A percentile compares a stretch with the other conserved stretches of the same genome.
Evolutionary conservation across 2,113 vertebrate genomes (phyloP).

Genomic region (Micronycteris hirsuta): DNA sequence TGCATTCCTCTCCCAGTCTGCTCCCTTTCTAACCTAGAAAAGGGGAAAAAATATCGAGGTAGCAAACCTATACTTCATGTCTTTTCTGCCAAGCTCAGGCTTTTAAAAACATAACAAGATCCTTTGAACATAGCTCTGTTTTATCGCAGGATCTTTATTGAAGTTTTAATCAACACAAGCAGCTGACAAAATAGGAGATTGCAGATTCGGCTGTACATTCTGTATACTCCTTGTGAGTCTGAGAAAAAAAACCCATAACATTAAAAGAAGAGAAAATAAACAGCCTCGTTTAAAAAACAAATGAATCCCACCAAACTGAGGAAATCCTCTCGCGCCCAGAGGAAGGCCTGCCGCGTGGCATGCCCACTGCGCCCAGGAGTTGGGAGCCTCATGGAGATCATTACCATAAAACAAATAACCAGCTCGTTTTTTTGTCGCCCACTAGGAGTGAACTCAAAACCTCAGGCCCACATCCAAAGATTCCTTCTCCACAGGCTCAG

Average conservation of each 20-base stretch:
- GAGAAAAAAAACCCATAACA: constrained; percentile 57
- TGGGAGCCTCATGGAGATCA: not conserved
- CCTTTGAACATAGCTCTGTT: constrained; percentile 76
- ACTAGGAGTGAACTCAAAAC: constrained; percentile 54
- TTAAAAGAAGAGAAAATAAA: constrained; percentile 77
- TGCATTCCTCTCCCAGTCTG: not conserved
- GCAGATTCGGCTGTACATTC: constrained; percentile 64
- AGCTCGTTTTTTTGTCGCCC: constrained; percentile 44
- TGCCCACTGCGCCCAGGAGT: not conserved
- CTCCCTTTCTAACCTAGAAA: constrained; percentile 5
- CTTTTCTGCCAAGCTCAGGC: constrained; percentile 68
- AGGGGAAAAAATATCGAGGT: constrained; percentile 11
- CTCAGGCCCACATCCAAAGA: constrained; percentile 23
- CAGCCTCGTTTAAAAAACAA: constrained; percentile 70
- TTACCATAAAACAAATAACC: constrained; percentile 73
- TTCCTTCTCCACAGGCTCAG: constrained; percentile 36
- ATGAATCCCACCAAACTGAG: constrained; percentile 62
- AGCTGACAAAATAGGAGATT: constrained; percentile 77
- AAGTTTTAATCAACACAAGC: constrained; percentile 74
- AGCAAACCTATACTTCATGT: constrained; percentile 49
- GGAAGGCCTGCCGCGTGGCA: constrained; percentile 62
- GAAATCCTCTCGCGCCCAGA: constrained; percentile 64
- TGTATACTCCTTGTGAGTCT: constrained; percentile 68
- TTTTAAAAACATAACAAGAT: constrained; percentile 72
- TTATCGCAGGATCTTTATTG: constrained; percentile 74